Evolutionary conservation across 2,888 invertebrate species (phyloP).

Genomic region (Sinotaia quadrata): DNA sequence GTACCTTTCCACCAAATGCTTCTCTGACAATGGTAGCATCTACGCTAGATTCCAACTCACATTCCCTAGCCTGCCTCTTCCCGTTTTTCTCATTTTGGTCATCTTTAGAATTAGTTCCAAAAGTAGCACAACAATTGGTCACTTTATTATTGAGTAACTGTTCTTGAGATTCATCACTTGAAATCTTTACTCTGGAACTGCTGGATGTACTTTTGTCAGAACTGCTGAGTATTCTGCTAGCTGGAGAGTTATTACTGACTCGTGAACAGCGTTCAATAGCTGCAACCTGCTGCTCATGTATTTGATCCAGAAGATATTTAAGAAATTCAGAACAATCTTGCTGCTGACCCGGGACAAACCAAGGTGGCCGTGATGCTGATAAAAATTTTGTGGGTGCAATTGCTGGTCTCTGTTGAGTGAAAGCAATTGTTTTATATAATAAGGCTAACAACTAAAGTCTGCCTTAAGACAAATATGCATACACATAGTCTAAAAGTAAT

Average conservation of each 20-base stretch:
- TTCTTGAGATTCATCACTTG: not conserved
- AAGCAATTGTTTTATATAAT: no score
- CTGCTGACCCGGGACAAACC: slow-evolving; percentile 84
- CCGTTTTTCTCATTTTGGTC: not conserved
- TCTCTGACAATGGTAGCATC: slow-evolving; percentile 77
- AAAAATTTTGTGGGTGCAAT: slow-evolving; percentile 83
- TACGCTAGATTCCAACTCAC: not conserved
- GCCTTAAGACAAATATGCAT: not conserved
- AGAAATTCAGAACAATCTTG: slow-evolving; percentile 92
- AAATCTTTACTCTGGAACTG: not conserved
- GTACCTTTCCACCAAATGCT: slow-evolving; percentile 84
- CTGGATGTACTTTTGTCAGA: not conserved
- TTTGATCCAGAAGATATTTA: slow-evolving; percentile 77
- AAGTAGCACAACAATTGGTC: no score
- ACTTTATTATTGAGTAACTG: no score
- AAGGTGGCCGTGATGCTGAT: slow-evolving; percentile 82
- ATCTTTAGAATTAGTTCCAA: no score
- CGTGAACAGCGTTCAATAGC: slow-evolving; percentile 6
- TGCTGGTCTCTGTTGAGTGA: slow-evolving; percentile 74
- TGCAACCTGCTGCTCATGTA: slow-evolving; percentile 81
- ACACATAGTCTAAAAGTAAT: not conserved
- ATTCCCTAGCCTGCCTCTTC: not conserved
- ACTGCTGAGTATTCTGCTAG: not conserved
- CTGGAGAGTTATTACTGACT: not conserved
- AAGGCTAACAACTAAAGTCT: not conserved